Base-by-base conservation (phyloP, 2,797 vertebrate genomes). In the Acropternis orthonyx region DNA sequence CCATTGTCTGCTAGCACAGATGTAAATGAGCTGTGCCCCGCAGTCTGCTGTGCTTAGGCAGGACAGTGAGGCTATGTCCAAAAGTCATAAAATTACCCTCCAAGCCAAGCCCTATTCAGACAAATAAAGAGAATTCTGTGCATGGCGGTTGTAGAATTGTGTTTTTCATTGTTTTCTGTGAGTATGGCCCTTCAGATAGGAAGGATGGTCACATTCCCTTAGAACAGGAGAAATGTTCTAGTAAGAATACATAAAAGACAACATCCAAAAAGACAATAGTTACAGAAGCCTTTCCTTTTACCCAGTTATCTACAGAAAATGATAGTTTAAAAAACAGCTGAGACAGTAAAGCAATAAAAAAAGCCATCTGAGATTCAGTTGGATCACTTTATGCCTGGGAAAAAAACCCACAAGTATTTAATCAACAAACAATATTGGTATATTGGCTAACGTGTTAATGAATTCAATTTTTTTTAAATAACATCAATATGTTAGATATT, bases 31-130 rank as follows among this genome's bases (percentile, higher is more conserved):
- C 67, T 76, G 34, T 73, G 44, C 39, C n/a, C 28, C 36, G 26
- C 9, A 36, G 13, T 59, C 37, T 86, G 52, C 41, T 66, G 34
- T 69, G 36, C 52, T 84, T 55, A 79, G 75, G 20, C 54, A 78
- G 82, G 49, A 62, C 46, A 62, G 87, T 67, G 28, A 88, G 26
- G 30, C 58, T 58, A 6, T 55, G n/a, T 73, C 65, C 58, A 88
- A 86, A 92, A 85, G 54, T 67, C 23, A 43, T 83, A 68, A 85
- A 94, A 94, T 88, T 74, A 54, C 69, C 34, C 79, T 92, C 28
- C 44, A 56, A 59, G 52, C 73, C 79, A 88, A 92, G 76, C 21
- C 14, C 46, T 88, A 46, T 82, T 87, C 88, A 90, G 76, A 52
- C 22, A 80, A 84, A 80, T 68, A 81, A 80, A 85, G 65, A 66